phyloP scores from a whole-genome alignment of 1,140 invertebrate genomes.

The Zaprionus gabonicus region DNA sequence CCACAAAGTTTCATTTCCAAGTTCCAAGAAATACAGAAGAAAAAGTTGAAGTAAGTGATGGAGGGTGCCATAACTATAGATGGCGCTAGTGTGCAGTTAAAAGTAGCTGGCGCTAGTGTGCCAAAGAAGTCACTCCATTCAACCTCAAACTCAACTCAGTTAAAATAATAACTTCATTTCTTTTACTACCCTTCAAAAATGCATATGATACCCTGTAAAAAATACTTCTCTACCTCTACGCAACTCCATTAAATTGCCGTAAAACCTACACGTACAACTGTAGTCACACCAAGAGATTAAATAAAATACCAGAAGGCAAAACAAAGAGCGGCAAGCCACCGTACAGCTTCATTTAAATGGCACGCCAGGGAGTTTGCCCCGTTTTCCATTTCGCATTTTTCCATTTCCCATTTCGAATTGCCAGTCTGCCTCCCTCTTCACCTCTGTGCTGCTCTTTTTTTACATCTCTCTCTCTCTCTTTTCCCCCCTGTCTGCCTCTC shows the following conservation, averaged over 20 bases:
- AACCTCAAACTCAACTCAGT: not conserved
- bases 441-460: not conserved
- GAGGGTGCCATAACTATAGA: not conserved
- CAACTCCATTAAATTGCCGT: constrained; percentile 42
- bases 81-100: not conserved
- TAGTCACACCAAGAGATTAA: constrained; percentile 50
- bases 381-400: constrained; percentile 15
- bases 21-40: not conserved
- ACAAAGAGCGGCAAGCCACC: constrained; percentile 39
- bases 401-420: constrained; percentile 13
- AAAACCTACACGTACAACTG: constrained; percentile 50
- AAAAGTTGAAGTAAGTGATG: too few relatives aligned
- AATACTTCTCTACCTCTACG: not conserved
- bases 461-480: not conserved
- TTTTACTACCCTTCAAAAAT: not conserved
- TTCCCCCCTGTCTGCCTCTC: not conserved
- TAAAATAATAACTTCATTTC: not conserved
- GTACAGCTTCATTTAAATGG: constrained; percentile 80
- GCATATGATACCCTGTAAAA: constrained; percentile 2
- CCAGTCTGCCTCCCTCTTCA: constrained; percentile 13
- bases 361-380: constrained; percentile 67
- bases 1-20: constrained; percentile 15
- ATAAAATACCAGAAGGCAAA: constrained; percentile 68
- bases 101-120: not conserved
- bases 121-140: not conserved